Base-by-base conservation (phyloP, 2,888 invertebrate genomes). In the Campoletis raptor region DNA sequence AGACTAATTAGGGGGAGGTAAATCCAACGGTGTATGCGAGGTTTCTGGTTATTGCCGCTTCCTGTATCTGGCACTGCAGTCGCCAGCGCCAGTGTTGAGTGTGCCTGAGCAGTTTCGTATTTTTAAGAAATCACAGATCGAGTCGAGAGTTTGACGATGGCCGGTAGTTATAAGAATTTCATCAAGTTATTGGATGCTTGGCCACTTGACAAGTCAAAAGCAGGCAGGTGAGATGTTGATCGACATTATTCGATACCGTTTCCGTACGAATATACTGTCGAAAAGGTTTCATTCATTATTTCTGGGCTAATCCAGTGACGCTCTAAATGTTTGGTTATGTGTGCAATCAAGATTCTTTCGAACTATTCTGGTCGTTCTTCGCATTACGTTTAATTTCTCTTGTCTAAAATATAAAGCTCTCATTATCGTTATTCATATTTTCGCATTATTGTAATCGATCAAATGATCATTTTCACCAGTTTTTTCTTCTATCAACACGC, bases 161-260 rank as follows among this genome's bases (percentile, higher is more conserved):
- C 96, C 93, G 95, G 95, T 90, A 96, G 95, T 92, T 97, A 97
- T 92, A 97, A 96, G 94, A 96, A 96, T 94, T 97, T 97, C 92
- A 94, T 97, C 54, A 96, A 95, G 95, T 95, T 98, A 87, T 95
- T 98, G 88, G 96, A 97, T 94, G 96, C 96, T 94, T 98, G 98
- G 97, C 98, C 98, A 45, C 92, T 97, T 70, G 97, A 98, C 92
- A 95, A 95, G 92, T 95, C 95, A 74, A 98, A 97, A 95, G 94
- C 95, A 54, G 97, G 96, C 93, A 96, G 97, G 98, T 97, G 95
- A 94, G 93, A 90, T 72, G 15, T 52, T 18, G 18, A 82, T 78
- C 0, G 10, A n/a, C 30, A 15, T 87, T 73, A 70, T 90, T 81
- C 52, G 76, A 8, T n/a, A 74, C 54, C 9, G 37, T 54, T 45